Evolutionary conservation across 2,113 vertebrate genomes (phyloP).

Genomic region (Cinclus mexicanus): DNA sequence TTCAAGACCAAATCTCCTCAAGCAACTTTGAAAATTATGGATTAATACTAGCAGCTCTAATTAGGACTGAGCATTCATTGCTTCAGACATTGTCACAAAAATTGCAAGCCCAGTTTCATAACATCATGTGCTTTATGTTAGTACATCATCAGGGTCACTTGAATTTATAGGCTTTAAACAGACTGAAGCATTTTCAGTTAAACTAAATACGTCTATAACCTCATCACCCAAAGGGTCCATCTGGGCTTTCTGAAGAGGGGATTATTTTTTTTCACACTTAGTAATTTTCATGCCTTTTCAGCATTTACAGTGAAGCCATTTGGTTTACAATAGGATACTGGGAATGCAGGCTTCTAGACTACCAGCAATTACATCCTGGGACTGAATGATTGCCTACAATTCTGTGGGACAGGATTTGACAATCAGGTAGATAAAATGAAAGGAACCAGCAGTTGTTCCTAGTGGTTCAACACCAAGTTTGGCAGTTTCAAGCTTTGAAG

Average conservation of each 20-base stretch:
- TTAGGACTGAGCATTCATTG: neutral
- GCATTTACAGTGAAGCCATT: neutral
- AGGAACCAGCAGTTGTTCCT: neutral
- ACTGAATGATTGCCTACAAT: neutral
- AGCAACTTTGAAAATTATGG: conserved; percentile 10
- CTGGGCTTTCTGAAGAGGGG: neutral
- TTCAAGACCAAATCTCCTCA: conserved; percentile 11
- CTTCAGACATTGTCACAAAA: neutral
- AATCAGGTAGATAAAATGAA: neutral
- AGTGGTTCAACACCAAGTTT: neutral
- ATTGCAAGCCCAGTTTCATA: neutral
- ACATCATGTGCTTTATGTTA: neutral
- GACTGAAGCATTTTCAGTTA: neutral
- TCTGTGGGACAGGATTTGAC: neutral
- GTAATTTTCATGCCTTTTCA: neutral
- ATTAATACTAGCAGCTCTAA: neutral
- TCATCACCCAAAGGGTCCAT: neutral
- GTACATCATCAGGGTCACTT: neutral
- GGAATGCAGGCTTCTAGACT: neutral
- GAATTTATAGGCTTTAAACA: neutral
- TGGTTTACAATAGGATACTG: neutral
- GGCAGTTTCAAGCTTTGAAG: neutral
- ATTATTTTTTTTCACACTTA: neutral
- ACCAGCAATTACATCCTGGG: neutral
- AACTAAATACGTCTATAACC: neutral